phyloP scores from a whole-genome alignment of 2,797 vertebrate genomes.

The Spea hammondii region DNA sequence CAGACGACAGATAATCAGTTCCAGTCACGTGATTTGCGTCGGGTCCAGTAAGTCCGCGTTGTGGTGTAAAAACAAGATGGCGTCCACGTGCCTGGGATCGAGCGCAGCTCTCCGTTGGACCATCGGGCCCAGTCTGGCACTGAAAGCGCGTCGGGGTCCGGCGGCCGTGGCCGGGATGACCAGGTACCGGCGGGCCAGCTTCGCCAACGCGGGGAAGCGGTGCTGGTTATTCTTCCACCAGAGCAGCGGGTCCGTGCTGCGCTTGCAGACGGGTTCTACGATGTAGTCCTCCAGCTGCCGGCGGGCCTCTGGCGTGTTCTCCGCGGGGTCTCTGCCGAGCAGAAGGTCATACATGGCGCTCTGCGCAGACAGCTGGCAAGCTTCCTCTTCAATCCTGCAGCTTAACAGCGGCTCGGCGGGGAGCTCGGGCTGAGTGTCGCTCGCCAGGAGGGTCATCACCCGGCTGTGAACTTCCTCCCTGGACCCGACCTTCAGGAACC shows the following conservation, averaged over 20 bases:
- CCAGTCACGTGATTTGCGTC: neutral
- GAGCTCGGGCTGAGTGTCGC: rapidly evolving
- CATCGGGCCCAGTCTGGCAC: constrained; percentile 49
- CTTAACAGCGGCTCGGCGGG: neutral
- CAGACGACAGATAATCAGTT: neutral
- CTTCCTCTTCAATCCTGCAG: neutral
- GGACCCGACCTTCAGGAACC: constrained; percentile 63
- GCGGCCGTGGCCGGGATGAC: constrained; percentile 63
- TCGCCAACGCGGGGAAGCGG: constrained; percentile 67
- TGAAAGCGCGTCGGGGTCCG: constrained; percentile 59
- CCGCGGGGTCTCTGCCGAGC: constrained; percentile 66
- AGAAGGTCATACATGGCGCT: constrained; percentile 67
- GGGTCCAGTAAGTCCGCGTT: constrained; percentile 62
- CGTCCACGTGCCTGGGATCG: constrained; percentile 61
- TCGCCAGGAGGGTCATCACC: constrained; percentile 60
- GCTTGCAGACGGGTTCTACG: constrained; percentile 67
- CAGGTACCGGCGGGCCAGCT: constrained; percentile 63
- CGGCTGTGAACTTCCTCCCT: constrained; percentile 61
- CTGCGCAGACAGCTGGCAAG: neutral
- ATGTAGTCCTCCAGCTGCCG: constrained; percentile 71
- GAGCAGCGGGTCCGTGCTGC: constrained; percentile 64
- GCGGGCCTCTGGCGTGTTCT: constrained; percentile 68
- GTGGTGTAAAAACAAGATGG: constrained; percentile 68
- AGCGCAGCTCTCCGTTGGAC: constrained; percentile 61
- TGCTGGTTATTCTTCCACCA: constrained; percentile 69